Evolutionary conservation across 2,888 invertebrate genomes (phyloP).

Genomic region (Sialis fuliginosa): DNA sequence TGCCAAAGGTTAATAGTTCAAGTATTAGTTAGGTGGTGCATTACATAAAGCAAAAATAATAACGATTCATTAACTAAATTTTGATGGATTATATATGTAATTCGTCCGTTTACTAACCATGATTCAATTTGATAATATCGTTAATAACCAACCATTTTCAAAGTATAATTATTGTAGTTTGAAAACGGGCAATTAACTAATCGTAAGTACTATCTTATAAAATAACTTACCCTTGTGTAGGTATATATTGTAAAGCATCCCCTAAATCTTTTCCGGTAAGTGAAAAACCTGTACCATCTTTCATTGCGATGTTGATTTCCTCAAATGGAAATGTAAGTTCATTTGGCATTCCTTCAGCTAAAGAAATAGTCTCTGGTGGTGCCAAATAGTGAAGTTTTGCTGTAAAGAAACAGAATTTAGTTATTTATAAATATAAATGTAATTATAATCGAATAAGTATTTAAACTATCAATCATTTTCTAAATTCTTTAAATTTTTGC

Average conservation of each 20-base stretch:
- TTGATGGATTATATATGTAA: too few species aligned
- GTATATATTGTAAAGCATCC: constrained; percentile 55
- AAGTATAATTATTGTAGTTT: too few species aligned
- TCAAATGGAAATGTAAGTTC: constrained; percentile 52
- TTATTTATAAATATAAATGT: not conserved
- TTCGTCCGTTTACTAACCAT: too few species aligned
- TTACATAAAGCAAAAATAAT: too few species aligned
- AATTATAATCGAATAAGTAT: not conserved
- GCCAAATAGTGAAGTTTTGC: constrained; percentile 32
- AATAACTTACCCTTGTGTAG: constrained; percentile 43
- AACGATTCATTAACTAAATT: too few species aligned
- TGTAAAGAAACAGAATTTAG: constrained; percentile 13
- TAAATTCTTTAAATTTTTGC: too few species aligned
- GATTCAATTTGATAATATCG: too few species aligned
- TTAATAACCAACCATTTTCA: too few species aligned
- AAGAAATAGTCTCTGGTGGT: constrained; percentile 33
- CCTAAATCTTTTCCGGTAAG: constrained; percentile 40
- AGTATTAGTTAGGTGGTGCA: too few species aligned
- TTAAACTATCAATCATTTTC: not conserved
- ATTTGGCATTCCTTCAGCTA: constrained; percentile 61
- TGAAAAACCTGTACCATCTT: constrained; percentile 31
- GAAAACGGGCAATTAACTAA: too few species aligned
- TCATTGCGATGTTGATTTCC: constrained; percentile 37
- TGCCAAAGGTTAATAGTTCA: too few species aligned
- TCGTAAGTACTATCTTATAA: not conserved